Evolutionary conservation across 1,140 invertebrate species (phyloP).

Genomic region (Cherax destructor): DNA sequence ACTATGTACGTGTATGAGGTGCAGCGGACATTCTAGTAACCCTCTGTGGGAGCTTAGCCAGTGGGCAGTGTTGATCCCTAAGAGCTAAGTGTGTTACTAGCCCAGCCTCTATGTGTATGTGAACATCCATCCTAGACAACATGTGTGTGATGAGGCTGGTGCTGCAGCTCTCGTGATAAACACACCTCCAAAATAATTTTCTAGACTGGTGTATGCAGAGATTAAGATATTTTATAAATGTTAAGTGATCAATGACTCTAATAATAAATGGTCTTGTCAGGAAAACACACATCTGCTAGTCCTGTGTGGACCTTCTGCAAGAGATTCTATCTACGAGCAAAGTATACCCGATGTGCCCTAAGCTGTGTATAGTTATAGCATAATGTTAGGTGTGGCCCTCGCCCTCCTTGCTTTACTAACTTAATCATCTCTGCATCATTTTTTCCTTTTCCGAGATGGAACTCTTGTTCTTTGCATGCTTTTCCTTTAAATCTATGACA

Average conservation of each 20-base stretch:
- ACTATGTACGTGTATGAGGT: background rate
- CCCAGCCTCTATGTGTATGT: background rate
- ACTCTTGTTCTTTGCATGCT: background rate
- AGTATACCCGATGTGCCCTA: conserved; percentile 62
- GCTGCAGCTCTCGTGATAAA: conserved; percentile 17
- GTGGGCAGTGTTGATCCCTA: background rate
- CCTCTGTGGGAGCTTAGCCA: background rate
- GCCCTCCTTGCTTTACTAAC: background rate
- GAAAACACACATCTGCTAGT: conserved; percentile 48
- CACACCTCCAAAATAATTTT: conserved; percentile 23
- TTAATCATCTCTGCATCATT: background rate
- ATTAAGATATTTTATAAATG: conserved; percentile 53
- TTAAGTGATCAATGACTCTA: conserved; percentile 44
- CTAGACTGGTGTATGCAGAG: conserved; percentile 31
- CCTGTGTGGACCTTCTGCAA: conserved; percentile 40
- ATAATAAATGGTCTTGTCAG: conserved; percentile 42
- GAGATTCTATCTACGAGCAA: conserved; percentile 48
- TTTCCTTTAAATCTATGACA: background rate
- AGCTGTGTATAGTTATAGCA: conserved; percentile 58
- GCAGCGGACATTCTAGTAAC: background rate
- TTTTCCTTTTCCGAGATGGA: background rate
- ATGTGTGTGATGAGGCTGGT: background rate
- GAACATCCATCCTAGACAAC: background rate
- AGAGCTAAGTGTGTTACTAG: background rate
- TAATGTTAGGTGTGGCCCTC: conserved; percentile 57